Evolutionary conservation across 2,113 vertebrate genomes (phyloP), one percentile per base, ranked within the genome.

Genomic region (Cariama cristata): DNA sequence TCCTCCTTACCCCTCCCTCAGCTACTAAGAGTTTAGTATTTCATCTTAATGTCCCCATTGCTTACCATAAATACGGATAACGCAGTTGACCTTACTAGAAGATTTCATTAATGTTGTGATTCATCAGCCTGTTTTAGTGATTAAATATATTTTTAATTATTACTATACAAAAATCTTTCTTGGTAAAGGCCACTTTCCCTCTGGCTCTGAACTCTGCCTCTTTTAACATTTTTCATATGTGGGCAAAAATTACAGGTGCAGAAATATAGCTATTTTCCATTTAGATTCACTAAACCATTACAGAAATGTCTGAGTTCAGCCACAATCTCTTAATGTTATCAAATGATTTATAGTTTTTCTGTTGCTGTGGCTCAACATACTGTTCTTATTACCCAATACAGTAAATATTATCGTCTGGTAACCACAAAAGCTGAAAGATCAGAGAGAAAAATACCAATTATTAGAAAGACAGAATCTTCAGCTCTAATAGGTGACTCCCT

Each of bases 71-170:
- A 63, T 93, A 62, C n/a, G 45, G 79, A 52, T 73, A 75, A 80
- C 2, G 14, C 81, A 38, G 33, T 26, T 97, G 50, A 96, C 95
- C 79, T 93, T 97, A 94, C 76, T 83, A 80, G 44, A 88, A 33
- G 27, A 44, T 91, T 86, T 97, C 3, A 24, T 95, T 68, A 93
- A 80, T 45, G 55, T 42, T 90, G 53, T 69, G 55, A 96, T 92
- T 90, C 64, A 81, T 53, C 63, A 95, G 21, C 26, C 72, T 94
- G 11, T 77, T 95, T 86, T 83, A 92, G 79, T 93, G 69, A 56
- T 64, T 72, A 90, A 96, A 86, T 88, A 77, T 55, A 80, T 35
- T 89, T 94, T 67, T 96, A 97, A 96, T 95, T 88, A 84, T 85
- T 94, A 68, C 75, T 87, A 56, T 27, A 85, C 42, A 96, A 95